Percentiles rank a stretch among this genome's conserved stretches.
These are phyloP conservation scores for Temnothorax nylanderi DNA, from an alignment of 1,140 invertebrate genomes.

Conservation along the genomic window DNA sequence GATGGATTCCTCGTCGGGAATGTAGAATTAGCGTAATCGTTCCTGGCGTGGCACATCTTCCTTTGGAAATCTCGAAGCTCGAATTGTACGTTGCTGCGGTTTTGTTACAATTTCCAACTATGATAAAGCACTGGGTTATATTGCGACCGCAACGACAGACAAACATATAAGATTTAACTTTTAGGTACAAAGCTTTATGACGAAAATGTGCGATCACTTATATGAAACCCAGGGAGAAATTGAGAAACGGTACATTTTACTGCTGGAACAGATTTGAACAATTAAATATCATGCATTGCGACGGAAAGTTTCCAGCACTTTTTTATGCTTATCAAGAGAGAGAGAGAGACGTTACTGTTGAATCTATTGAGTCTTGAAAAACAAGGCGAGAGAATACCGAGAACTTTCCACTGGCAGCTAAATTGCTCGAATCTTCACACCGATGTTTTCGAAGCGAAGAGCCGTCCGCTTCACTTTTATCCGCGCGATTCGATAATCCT, in stretches of 20 bases:
- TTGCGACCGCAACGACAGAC: neutral
- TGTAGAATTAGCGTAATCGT: slow-evolving; percentile 53
- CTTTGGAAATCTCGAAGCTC: neutral
- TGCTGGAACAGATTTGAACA: neutral
- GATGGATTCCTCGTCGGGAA: slow-evolving; percentile 49
- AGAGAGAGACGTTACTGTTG: neutral
- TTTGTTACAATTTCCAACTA: neutral
- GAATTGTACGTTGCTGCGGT: neutral
- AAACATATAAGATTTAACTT: neutral
- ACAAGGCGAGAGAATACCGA: neutral
- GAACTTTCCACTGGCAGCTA: slow-evolving; percentile 4
- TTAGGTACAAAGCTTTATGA: no score
- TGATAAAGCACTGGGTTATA: neutral
- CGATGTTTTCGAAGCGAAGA: slow-evolving; percentile 11
- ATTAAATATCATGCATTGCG: neutral
- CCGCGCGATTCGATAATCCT: slow-evolving; percentile 15
- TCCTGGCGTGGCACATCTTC: neutral
- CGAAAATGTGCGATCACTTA: neutral
- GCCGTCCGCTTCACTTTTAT: slow-evolving; percentile 5
- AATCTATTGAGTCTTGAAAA: neutral
- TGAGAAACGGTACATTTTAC: neutral
- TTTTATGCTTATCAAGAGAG: neutral
- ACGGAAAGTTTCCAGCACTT: neutral
- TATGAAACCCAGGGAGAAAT: neutral
- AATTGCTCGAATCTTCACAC: neutral